phyloP scores from a whole-genome alignment of 2,888 invertebrate genomes.

The Chrysopilus asiliformis region DNA sequence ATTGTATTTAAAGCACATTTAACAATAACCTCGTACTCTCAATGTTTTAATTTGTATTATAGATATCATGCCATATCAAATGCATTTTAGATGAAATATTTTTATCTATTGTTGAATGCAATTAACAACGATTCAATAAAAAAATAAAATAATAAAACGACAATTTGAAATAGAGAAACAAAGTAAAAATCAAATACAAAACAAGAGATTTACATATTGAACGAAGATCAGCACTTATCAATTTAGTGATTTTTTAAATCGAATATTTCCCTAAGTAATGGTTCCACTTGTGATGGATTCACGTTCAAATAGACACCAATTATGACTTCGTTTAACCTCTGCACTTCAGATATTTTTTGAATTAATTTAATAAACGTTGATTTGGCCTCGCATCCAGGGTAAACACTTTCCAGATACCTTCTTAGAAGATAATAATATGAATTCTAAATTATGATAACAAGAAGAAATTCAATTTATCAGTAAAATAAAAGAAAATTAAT shows the following conservation, averaged over 20 bases:
- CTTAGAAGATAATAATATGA: conserved; percentile 80
- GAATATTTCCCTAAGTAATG: conserved; percentile 87
- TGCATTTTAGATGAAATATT: too few relatives aligned
- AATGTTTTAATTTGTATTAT: too few relatives aligned
- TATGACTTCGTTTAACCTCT: conserved; percentile 79
- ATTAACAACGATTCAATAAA: too few relatives aligned
- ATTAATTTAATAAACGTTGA: conserved; percentile 77
- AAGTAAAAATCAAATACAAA: neutral
- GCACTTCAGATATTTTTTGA: conserved; percentile 81
- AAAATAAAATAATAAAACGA: too few relatives aligned
- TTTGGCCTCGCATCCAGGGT: conserved; percentile 74
- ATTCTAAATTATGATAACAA: conserved; percentile 41
- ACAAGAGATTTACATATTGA: too few relatives aligned
- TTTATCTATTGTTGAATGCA: too few relatives aligned
- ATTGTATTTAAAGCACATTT: too few relatives aligned
- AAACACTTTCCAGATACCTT: conserved; percentile 70
- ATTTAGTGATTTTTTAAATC: conserved; percentile 59
- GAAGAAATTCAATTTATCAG: neutral
- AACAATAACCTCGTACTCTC: too few relatives aligned
- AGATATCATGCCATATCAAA: too few relatives aligned
- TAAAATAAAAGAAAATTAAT: conserved; percentile 6
- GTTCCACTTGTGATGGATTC: conserved; percentile 83
- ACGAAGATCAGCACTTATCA: neutral
- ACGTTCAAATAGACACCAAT: conserved; percentile 85
- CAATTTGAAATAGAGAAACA: too few relatives aligned